phyloP scores from a whole-genome alignment of 2,888 invertebrate genomes.

The Acronicta psi region DNA sequence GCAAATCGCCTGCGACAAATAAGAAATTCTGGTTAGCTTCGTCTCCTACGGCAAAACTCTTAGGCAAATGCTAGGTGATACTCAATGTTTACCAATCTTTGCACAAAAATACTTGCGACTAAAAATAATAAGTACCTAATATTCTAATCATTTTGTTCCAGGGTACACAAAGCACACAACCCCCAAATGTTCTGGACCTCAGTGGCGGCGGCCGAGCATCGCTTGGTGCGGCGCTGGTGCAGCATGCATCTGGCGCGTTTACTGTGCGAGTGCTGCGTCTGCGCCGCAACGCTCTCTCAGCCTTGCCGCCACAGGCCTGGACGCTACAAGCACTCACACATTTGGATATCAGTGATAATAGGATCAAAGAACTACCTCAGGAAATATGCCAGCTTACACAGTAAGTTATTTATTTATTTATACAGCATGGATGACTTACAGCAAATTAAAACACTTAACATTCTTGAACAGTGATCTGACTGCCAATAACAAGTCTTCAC shows the following conservation, averaged over 20 bases:
- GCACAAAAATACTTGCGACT: too few relatives aligned
- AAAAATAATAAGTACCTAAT: too few relatives aligned
- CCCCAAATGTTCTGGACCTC: conserved; percentile 82
- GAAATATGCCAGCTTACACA: conserved; percentile 89
- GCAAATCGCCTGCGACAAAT: too few relatives aligned
- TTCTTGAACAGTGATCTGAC: too few relatives aligned
- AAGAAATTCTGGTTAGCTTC: too few relatives aligned
- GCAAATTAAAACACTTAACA: too few relatives aligned
- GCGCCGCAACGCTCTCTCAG: conserved; percentile 88
- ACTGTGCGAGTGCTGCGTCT: conserved; percentile 77
- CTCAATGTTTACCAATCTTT: too few relatives aligned
- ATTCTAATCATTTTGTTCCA: conserved; percentile 57
- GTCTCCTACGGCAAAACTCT: too few relatives aligned
- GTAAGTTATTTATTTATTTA: too few relatives aligned
- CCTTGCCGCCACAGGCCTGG: conserved; percentile 90
- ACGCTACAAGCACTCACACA: conserved; percentile 89
- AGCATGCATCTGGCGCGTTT: conserved; percentile 76
- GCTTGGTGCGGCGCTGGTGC: conserved; percentile 73
- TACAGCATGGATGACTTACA: too few relatives aligned
- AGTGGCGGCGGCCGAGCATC: conserved; percentile 79
- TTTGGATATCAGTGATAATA: conserved; percentile 92
- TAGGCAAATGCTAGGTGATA: too few relatives aligned
- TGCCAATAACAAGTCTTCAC: too few relatives aligned
- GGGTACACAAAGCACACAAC: conserved; percentile 84
- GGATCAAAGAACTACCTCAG: conserved; percentile 90